Evolutionary conservation across 2,113 vertebrate genomes (phyloP), one percentile per base, ranked within the genome.

Genomic region (Anguilla japonica): DNA sequence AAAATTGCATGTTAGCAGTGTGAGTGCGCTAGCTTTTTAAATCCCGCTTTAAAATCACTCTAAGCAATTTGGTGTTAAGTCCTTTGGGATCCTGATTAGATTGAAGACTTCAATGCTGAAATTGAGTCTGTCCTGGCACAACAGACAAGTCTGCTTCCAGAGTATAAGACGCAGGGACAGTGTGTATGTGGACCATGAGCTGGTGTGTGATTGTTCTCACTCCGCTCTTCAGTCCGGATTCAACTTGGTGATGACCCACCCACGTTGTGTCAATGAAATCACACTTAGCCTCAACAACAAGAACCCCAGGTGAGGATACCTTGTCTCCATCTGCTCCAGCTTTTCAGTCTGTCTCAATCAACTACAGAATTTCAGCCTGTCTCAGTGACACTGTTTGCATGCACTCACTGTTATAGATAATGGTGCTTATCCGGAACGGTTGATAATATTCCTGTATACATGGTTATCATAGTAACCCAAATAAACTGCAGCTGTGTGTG

Each of bases 251-350:
- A 99, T 99, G 98, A 97, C 94, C 86, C 98, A 99, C 83, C 96
- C 97, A 0, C 95, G 96, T 89, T 99, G 98, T 0, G 98, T 99
- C 91, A 99, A 99, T 0, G 97, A 99, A 94, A 99, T 99, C 91
- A 97, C 98, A 2, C 94, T 99, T 86, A 98, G 98, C 87, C 97
- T 99, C 87, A 98, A 98, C 94, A 99, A 97, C 94, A 99, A 93
- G 92, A 99, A 92, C 29, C 96, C 97, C 91, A 98, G 98, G 98
- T 99, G 89, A 93, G 93, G 75, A 20, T 13, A 22, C 9, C 43
- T 15, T n/a, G 34, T 79, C 50, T 34, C 60, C 41, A 22, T 41
- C 57, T 63, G 26, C 60, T 41, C 0, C 4, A 16, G 43, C n/a
- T 41, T n/a, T n/a, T 86, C 78, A 40, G 78, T 40, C 78, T 79